These are phyloP conservation scores for Lysiphlebus fabarum DNA, from an alignment of 1,140 invertebrate genomes.

Conservation along the genomic window DNA sequence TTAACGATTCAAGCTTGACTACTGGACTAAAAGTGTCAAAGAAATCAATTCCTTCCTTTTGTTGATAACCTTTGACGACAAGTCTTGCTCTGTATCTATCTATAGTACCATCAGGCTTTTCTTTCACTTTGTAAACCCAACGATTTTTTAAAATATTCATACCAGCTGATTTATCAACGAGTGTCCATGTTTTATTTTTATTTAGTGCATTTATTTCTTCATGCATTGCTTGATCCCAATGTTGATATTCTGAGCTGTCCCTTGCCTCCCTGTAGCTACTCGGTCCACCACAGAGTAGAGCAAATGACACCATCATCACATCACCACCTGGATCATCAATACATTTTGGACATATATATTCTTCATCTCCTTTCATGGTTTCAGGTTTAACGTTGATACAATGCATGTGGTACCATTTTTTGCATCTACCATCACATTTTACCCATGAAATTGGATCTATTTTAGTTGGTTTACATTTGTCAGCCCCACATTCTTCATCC, in stretches of 20 bases:
- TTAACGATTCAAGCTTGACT: slow-evolving; percentile 20
- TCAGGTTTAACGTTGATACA: background rate
- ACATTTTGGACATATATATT: slow-evolving; percentile 8
- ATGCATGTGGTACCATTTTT: background rate
- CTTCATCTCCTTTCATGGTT: slow-evolving; percentile 2
- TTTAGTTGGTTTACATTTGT: no score
- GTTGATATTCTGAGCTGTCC: slow-evolving; percentile 11
- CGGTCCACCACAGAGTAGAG: background rate
- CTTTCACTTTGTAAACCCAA: slow-evolving; percentile 27
- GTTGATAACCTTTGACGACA: slow-evolving; percentile 26
- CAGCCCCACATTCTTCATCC: no score
- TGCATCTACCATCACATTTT: background rate
- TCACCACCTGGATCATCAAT: slow-evolving; percentile 6
- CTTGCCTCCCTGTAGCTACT: slow-evolving; percentile 11
- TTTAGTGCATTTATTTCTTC: slow-evolving; percentile 22
- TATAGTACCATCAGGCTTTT: slow-evolving; percentile 18
- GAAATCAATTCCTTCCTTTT: slow-evolving; percentile 24
- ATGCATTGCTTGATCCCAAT: slow-evolving; percentile 22
- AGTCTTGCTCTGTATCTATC: slow-evolving; percentile 26
- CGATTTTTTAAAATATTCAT: slow-evolving; percentile 25
- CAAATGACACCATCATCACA: background rate
- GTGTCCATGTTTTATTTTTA: slow-evolving; percentile 28
- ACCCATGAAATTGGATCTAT: background rate
- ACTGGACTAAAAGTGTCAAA: slow-evolving; percentile 24
- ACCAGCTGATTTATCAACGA: slow-evolving; percentile 20